phyloP scores from a whole-genome alignment of 2,113 vertebrate genomes.

The Hystrix cristata region DNA sequence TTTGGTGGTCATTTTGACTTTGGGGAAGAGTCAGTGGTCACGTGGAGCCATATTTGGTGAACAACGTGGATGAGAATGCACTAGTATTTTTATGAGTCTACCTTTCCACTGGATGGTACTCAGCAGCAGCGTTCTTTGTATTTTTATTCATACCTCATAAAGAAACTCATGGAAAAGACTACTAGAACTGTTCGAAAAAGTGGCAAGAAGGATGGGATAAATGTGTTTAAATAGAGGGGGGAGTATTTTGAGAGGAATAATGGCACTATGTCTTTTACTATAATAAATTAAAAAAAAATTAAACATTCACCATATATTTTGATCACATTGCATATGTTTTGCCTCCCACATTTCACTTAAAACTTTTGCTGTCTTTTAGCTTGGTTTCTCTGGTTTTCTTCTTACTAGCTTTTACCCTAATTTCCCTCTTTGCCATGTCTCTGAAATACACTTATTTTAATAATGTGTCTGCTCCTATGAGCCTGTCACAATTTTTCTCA shows the following conservation, averaged over 20 bases:
- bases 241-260: background rate
- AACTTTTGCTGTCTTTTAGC: conserved; percentile 1
- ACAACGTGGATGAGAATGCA: background rate
- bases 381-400: background rate
- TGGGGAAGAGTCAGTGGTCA: background rate
- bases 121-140: background rate
- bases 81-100: background rate
- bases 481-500: background rate
- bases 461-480: background rate
- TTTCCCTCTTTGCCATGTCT: background rate
- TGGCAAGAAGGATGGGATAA: background rate
- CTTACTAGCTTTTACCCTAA: background rate
- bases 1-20: background rate
- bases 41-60: background rate
- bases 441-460: background rate
- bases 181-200: background rate
- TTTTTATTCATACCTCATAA: background rate
- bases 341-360: background rate
- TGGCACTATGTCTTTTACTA: background rate
- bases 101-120: background rate
- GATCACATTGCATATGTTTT: background rate
- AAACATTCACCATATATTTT: background rate
- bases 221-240: background rate
- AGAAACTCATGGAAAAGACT: background rate
- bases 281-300: background rate